Evolutionary conservation across 2,113 vertebrate genomes (phyloP).

Genomic region (Heliornis fulica): DNA sequence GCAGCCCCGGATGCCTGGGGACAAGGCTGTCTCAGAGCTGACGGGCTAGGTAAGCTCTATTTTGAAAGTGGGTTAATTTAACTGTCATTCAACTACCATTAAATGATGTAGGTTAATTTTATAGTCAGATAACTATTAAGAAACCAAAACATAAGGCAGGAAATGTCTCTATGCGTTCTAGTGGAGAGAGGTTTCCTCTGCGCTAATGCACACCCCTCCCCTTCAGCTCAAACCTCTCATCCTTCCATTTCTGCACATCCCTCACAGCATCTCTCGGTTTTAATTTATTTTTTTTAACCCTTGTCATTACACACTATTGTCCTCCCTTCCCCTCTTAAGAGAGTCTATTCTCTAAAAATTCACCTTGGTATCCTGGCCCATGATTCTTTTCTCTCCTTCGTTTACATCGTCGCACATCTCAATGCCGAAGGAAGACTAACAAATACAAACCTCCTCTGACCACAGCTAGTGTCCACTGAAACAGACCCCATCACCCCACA

Average conservation of each 20-base stretch:
- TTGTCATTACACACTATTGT: neutral
- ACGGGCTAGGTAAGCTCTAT: slow-evolving; percentile 27
- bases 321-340: neutral
- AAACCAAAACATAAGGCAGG: slow-evolving; percentile 54
- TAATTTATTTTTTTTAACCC: neutral
- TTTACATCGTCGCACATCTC: neutral
- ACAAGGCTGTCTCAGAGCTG: slow-evolving; percentile 26
- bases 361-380: neutral
- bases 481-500: neutral
- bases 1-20: slow-evolving; percentile 32
- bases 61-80: slow-evolving; percentile 68
- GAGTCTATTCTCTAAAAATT: neutral
- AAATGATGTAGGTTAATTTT: slow-evolving; percentile 57
- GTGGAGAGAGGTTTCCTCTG: slow-evolving; percentile 13
- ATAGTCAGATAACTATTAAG: slow-evolving; percentile 53
- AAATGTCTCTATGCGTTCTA: slow-evolving; percentile 16
- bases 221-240: slow-evolving; percentile 37
- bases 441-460: neutral
- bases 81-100: slow-evolving; percentile 34
- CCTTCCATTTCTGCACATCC: slow-evolving; percentile 30
- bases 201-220: neutral
- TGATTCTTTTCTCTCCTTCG: neutral
- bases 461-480: neutral
- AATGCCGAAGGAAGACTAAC: neutral
- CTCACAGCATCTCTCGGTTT: neutral